Percentiles rank a stretch among this genome's conserved stretches.
Evolutionary conservation across 2,888 invertebrate genomes (phyloP).

Genomic region (Chydorus sphaericus): DNA sequence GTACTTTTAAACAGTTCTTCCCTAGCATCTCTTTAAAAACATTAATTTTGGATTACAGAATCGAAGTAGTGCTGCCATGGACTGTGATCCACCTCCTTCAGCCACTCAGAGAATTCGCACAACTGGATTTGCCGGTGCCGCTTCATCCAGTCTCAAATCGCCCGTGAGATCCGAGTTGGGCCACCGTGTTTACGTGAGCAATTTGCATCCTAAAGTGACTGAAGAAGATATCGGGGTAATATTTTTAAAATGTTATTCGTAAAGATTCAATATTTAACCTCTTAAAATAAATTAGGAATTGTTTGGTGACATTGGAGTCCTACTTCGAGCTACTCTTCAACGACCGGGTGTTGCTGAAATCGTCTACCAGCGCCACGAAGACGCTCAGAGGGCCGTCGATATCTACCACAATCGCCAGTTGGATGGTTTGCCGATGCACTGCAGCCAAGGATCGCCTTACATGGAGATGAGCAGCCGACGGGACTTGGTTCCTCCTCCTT

Average conservation of each 20-base stretch:
- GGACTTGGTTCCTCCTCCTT: too few species aligned
- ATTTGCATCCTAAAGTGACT: constrained; percentile 70
- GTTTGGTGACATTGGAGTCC: constrained; percentile 81
- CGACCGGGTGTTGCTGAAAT: constrained; percentile 83
- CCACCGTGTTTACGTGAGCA: constrained; percentile 77
- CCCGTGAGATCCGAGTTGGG: constrained; percentile 32
- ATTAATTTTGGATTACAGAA: background rate
- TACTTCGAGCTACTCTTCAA: constrained; percentile 66
- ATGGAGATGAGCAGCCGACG: too few species aligned
- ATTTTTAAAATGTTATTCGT: background rate
- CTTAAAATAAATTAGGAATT: constrained; percentile 49
- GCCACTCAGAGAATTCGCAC: background rate
- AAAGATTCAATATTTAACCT: constrained; percentile 4
- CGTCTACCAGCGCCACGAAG: constrained; percentile 66
- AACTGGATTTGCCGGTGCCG: background rate
- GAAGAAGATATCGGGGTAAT: constrained; percentile 75
- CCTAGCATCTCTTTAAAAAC: background rate
- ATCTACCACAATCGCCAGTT: constrained; percentile 84
- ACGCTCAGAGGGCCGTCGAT: constrained; percentile 79
- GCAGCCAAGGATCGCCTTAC: constrained; percentile 45
- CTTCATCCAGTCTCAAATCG: background rate
- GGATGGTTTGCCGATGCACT: constrained; percentile 88
- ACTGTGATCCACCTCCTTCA: constrained; percentile 4
- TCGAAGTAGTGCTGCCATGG: constrained; percentile 5
- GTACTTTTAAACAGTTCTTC: background rate